Evolutionary conservation across 1,140 invertebrate genomes (phyloP), one percentile per base, ranked within the genome.

Genomic region (Drosophila sulfurigaster): DNA sequence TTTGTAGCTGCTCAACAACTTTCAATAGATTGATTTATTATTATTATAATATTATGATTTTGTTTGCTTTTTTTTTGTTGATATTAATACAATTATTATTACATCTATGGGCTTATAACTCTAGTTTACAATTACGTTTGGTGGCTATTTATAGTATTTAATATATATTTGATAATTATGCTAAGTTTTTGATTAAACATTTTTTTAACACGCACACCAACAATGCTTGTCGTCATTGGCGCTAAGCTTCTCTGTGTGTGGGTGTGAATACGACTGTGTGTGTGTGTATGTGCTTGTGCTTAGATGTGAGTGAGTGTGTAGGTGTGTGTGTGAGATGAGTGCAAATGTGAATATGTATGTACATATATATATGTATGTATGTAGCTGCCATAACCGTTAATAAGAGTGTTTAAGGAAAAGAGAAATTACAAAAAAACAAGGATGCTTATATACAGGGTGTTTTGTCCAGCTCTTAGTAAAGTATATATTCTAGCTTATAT

Each of bases 131-230:
- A 43, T 49, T 75, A 69, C 20, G 58, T 70, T 75, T 75, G 66
- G 72, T 74, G 58, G 72, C 66, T 73, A 75, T 75, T 63, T 63
- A 65, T 60, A 68, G 43, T 38, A 56, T 69, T 54, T 73, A 56
- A 63, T 59, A 63, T 54, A 25, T 43, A 69, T 72, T 82, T 74
- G 68, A 73, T 77, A 87, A 77, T 81, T 75, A 88, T 81, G 64
- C 82, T 87, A 88, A 68, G 15, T 49, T 77, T 88, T 82, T 77
- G 79, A 82, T 79, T 88, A 85, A 74, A 86, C 74, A 81, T 60
- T 79, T 49, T 25, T 82, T 35, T 58, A 83, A 57, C 70, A 67
- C 59, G 67, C 78, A 75, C 70, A 73, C 68, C 67, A 72, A 62
- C 49, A 65, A 80, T 77, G 58, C 51, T 35, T 57, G 43, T 56